Evolutionary conservation across 1,140 invertebrate species (phyloP), one percentile per base, ranked within the genome.

Genomic region (Trachelipus rathkii): DNA sequence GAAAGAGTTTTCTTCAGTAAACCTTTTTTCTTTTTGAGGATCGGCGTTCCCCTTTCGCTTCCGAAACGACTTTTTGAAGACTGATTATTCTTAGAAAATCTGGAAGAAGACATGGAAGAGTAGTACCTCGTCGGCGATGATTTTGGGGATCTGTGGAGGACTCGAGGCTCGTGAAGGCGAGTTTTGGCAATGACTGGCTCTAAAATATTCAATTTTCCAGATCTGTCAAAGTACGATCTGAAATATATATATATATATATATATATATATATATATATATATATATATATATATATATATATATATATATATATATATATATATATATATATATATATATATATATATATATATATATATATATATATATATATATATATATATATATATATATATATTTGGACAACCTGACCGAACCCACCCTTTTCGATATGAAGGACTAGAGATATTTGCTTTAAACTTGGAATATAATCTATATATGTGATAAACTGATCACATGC

Each of bases 161-260:
- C 53, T 33, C 77, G 53, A 15, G 77, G 77, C 45, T 78, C 77
- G 67, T 78, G 77, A 7, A 78, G 71, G 0, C 77, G 74, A 6
- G 77, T 78, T 45, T 78, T 78, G 60, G 77, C 77, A 23, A 78
- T 72, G 53, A 78, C 77, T 4, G 77, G 77, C 43, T 76, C 77
- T 50, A 78, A 45, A 1, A 74, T 74, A 60, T 78, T 74, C 45
- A 76, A 45, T 70, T 71, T 60, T 23, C 77, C 33, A 19, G 70
- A 19, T 23, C 69, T 70, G 68, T 19, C 2, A 23, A 13, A 19
- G 44, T 19, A 75, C 19, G 46, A 21, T 1, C 19, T 24, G 50
- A 23, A 21, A 24, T 11, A n/a, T n/a, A 71, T 71, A 19, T 71
- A 9, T 9, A 15, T 43, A 44, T 43, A 71, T 71, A 71, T 24